Conservation (phyloP, 2,113 vertebrate species). For the Dunckerocampus dactyliophorus region DNA sequence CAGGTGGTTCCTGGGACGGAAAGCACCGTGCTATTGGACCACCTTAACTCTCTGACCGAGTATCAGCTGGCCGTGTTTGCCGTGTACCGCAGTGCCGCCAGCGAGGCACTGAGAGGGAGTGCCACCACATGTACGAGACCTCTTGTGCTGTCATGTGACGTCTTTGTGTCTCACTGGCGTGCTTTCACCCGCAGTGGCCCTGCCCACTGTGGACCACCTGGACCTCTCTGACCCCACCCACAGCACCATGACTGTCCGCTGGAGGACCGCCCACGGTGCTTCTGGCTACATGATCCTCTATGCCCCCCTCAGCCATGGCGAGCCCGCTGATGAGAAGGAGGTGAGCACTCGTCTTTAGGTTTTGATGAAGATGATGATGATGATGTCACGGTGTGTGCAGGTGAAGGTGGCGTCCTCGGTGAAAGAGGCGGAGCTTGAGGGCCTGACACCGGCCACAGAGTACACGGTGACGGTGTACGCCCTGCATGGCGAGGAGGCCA, state of each 20-base stretch:
- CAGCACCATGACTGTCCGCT: slow-evolving; percentile 82
- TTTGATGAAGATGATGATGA: background rate
- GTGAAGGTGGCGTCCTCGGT: slow-evolving; percentile 84
- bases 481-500: slow-evolving; percentile 96
- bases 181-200: slow-evolving; percentile 73
- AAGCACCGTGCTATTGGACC: slow-evolving; percentile 80
- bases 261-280: slow-evolving; percentile 78
- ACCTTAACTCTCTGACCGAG: slow-evolving; percentile 89
- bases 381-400: slow-evolving; percentile 52
- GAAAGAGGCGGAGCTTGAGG: slow-evolving; percentile 83
- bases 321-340: slow-evolving; percentile 90
- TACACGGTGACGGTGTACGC: slow-evolving; percentile 95
- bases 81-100: slow-evolving; percentile 82
- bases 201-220: slow-evolving; percentile 84
- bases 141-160: no score
- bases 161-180: no score
- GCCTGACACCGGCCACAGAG: slow-evolving; percentile 84
- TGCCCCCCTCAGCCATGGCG: slow-evolving; percentile 83
- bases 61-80: slow-evolving; percentile 95
- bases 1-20: slow-evolving; percentile 79
- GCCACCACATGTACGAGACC: slow-evolving; percentile 83
- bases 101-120: slow-evolving; percentile 85
- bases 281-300: slow-evolving; percentile 96
- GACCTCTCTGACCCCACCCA: slow-evolving; percentile 84
- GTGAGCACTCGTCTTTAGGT: slow-evolving; percentile 58